These are phyloP conservation scores for Clarias batrachus DNA, from an alignment of 2,113 vertebrate species.

Conservation along the genomic window DNA sequence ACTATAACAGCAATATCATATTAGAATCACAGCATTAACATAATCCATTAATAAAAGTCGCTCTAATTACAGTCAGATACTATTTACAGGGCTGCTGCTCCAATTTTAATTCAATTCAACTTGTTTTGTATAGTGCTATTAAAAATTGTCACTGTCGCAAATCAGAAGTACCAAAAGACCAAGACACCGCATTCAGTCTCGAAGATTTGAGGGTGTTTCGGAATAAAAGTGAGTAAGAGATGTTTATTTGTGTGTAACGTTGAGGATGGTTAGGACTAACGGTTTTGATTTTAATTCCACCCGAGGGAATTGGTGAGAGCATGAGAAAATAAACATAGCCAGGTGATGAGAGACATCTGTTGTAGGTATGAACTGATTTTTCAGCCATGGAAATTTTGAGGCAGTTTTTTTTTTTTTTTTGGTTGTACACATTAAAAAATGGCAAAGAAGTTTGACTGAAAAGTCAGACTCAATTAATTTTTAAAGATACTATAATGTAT, in stretches of 20 bases:
- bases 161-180: no score
- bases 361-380: slow-evolving; percentile 4
- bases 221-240: neutral
- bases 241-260: slow-evolving; percentile 5
- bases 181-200: neutral
- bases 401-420: no score
- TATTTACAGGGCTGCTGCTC: neutral
- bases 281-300: slow-evolving; percentile 27
- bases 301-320: slow-evolving; percentile 11
- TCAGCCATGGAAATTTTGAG: neutral
- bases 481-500: neutral
- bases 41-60: neutral
- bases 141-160: no score
- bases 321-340: slow-evolving; percentile 18
- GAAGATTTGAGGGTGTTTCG: neutral
- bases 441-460: neutral
- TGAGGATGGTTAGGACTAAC: slow-evolving; percentile 10
- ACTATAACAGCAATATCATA: neutral
- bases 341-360: slow-evolving; percentile 23
- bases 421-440: neutral
- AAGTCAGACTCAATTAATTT: neutral
- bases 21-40: neutral
- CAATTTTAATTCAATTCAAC: no score
- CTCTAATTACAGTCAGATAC: neutral
- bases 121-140: no score